Evolutionary conservation across 2,888 invertebrate genomes (phyloP).

Genomic region (Adelognathus sp.): DNA sequence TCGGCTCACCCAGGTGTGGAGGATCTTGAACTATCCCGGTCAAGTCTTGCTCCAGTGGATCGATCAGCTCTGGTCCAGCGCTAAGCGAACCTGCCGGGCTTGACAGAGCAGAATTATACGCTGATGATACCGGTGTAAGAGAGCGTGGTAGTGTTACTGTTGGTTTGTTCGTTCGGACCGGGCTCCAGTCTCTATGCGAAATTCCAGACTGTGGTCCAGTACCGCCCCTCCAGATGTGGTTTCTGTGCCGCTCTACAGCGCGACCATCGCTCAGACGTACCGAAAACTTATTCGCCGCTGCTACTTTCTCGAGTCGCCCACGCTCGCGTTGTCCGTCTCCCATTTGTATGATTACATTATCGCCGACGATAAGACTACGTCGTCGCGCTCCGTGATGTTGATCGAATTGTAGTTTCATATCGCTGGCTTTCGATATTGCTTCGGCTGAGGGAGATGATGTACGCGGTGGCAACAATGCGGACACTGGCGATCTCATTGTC

Average conservation of each 20-base stretch:
- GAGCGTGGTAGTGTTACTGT: too few relatives aligned
- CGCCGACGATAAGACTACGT: conserved; percentile 21
- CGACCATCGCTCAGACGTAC: conserved; percentile 23
- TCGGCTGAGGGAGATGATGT: too few relatives aligned
- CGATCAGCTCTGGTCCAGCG: too few relatives aligned
- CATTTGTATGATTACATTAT: conserved; percentile 21
- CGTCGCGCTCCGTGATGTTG: conserved; percentile 19
- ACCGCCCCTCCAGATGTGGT: conserved; percentile 20
- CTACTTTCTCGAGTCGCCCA: conserved; percentile 1
- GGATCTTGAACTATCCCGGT: too few relatives aligned
- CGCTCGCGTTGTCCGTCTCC: conserved; percentile 14
- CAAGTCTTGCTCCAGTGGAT: too few relatives aligned
- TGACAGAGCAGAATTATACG: too few relatives aligned
- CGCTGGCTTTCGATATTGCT: neutral
- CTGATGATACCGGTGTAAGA: too few relatives aligned
- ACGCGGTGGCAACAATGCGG: conserved; percentile 24
- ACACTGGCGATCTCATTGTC: conserved; percentile 22
- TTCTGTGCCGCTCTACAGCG: conserved; percentile 1
- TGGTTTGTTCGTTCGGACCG: conserved; percentile 14
- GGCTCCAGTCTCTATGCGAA: conserved; percentile 22
- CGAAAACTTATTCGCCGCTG: conserved; percentile 4
- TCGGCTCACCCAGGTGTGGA: neutral
- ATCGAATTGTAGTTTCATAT: conserved; percentile 21
- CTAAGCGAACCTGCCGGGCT: too few relatives aligned
- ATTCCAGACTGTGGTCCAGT: conserved; percentile 4